These are phyloP conservation scores for Parambassis ranga DNA, from an alignment of 2,797 vertebrate genomes.

Conservation along the genomic window DNA sequence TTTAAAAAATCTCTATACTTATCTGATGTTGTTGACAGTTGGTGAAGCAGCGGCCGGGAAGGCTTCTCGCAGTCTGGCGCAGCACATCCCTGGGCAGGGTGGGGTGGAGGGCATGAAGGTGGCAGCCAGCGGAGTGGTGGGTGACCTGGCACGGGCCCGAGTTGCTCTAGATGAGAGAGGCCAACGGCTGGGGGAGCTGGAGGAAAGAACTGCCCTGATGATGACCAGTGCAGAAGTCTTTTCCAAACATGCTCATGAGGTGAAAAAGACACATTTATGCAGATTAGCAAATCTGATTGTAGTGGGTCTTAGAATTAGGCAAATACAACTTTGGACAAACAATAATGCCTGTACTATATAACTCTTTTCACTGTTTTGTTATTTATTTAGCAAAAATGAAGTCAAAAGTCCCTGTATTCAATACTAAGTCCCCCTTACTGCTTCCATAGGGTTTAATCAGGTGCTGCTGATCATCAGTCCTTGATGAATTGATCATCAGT, in stretches of 20 bases:
- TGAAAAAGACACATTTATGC: constrained; percentile 49
- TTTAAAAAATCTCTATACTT: background rate
- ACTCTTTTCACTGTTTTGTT: too few species aligned
- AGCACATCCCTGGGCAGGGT: constrained; percentile 93
- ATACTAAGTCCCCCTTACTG: too few species aligned
- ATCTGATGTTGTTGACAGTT: constrained; percentile 73
- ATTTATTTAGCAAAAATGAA: too few species aligned
- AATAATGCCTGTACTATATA: too few species aligned
- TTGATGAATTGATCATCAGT: too few species aligned
- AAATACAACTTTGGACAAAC: too few species aligned
- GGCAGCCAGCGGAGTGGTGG: constrained; percentile 88
- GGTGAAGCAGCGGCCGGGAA: constrained; percentile 95
- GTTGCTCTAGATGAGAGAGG: constrained; percentile 96
- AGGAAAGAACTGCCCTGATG: constrained; percentile 94
- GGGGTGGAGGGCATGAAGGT: constrained; percentile 91
- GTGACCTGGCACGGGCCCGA: constrained; percentile 90
- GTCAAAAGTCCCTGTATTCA: too few species aligned
- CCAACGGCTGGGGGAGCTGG: constrained; percentile 94
- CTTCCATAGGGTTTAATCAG: too few species aligned
- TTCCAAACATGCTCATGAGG: constrained; percentile 97
- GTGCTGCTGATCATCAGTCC: too few species aligned
- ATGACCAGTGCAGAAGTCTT: constrained; percentile 94
- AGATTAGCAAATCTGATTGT: background rate
- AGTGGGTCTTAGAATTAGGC: too few species aligned
- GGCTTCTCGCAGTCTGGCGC: constrained; percentile 92